Base-by-base conservation (phyloP, 2,888 invertebrate species). In the Harpagoxenus sublaevis region DNA sequence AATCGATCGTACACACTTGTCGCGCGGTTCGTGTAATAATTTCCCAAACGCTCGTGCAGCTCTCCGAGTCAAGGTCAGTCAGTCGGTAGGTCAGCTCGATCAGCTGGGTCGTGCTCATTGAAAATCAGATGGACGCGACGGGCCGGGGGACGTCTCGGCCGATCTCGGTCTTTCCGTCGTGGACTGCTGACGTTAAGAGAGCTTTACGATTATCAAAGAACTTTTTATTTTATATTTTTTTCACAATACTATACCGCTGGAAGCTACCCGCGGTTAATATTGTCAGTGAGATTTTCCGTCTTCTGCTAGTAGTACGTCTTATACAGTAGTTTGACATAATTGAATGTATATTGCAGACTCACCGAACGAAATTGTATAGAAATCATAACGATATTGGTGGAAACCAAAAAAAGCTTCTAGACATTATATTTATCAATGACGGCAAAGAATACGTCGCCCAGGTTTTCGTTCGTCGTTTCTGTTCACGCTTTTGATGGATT, bases 291-390 rank as follows among this genome's bases (percentile, higher is more conserved):
- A 62, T 35, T 75, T 75, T 8, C 6, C 5, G 3, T 18, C 9
- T 48, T 62, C 12, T 45, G 5, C 3, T 12, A 3, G 45, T 23
- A 12, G 12, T 45, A 45, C 2, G n/a, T n/a, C 23, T 23, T 23
- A 23, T 23, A 23, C 23, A 23, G 23, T 23, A 18, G 18, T 70
- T 12, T 51, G 42, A 62, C 23, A 4, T 28, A 51, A 79, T 70
- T 65, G 28, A 18, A 78, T 84, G 68, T 62, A 77, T 66, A 63
- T 95, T 96, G 86, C 95, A 99, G 99, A 94, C 96, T 99, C 79
- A 99, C 99, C 0, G 99, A 99, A 94, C 96, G 98, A 89, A 99
- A 99, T 95, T 99, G 99, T 94, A 96, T 99, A 77, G 99, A 99
- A 96, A 98, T 99, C 86, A 98, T 99, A 8, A 97, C 97, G 79